Evolutionary conservation across 35 echinoderm and acorn worm genomes (phyloP), one percentile per base, ranked within the genome.

Genomic region (Nesometra sesokonis): DNA sequence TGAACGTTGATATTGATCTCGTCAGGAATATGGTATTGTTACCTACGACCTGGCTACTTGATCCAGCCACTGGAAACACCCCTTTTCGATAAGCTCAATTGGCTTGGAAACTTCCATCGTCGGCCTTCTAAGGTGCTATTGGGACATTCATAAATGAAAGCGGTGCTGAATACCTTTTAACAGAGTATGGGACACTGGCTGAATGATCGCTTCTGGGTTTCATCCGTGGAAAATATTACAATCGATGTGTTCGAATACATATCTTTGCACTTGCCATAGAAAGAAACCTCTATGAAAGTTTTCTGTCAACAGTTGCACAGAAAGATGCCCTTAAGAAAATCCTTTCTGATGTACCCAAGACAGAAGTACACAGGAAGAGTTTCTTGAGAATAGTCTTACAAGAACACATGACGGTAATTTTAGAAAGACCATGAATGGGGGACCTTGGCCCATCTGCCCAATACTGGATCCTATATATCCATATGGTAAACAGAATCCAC

Each of bases 91-190:
- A 87, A 87, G 78, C 86, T 92, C 32, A 88, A 88, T 47, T 57
- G 88, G 86, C 91, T 92, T 92, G 86, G 91, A 40, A 92, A 88
- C 37, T 92, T 92, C 77, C 91, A 92, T 47, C 27, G 47, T 78
- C 86, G 3, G 91, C 84, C 30, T 86, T 86, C 77, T 89, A 93
- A 76, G 87, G 87, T 85, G 87, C 91, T 32, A 86, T 89, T 36
- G 91, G 87, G 17, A 89, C 91, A 57, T 89, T 93, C 84, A 93
- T 93, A 37, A 89, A 86, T 89, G 91, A 93, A 37, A 93, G 91
- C 89, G 91, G 91, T 43, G 76, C 79, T 47, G 7, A 93, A 36
- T 82, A 93, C 78, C 81, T 93, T 23, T 76, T 93, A 5, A 89
- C 91, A 17, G 87, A 93, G 89, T 85, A 32, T 36, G 87, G 82